Conservation (phyloP, 2,797 vertebrate species). For the Gastrophryne carolinensis region DNA sequence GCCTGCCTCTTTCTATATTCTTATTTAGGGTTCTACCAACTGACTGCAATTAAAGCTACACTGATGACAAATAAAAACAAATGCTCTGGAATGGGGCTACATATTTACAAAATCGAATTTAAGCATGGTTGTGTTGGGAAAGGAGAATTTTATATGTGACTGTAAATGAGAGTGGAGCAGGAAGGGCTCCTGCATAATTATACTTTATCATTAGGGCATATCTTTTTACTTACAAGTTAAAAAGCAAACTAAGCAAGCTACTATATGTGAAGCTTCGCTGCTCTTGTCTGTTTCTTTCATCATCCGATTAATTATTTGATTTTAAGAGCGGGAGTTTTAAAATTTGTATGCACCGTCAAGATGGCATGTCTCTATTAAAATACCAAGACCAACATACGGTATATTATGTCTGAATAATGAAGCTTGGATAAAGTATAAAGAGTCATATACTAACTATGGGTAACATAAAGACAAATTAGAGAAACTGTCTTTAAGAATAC, state of each 20-base stretch:
- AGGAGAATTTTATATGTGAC: constrained; percentile 39
- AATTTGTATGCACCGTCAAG: background rate
- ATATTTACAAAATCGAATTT: constrained; percentile 47
- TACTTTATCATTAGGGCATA: constrained; percentile 32
- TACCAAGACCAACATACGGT: too few species aligned
- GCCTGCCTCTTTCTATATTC: constrained; percentile 37
- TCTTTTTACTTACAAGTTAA: constrained; percentile 36
- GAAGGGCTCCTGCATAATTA: constrained; percentile 45
- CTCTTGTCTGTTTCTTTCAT: background rate
- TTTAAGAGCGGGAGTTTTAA: background rate
- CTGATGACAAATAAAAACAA: constrained; percentile 53
- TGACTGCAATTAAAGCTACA: constrained; percentile 50
- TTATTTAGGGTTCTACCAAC: constrained; percentile 50
- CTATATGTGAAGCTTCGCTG: background rate
- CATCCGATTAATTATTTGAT: background rate
- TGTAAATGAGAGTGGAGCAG: constrained; percentile 37
- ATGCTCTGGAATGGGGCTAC: constrained; percentile 33
- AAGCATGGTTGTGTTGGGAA: constrained; percentile 39
- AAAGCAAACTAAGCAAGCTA: constrained; percentile 11
- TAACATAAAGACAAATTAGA: background rate
- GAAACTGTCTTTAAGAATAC: background rate
- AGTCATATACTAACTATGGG: background rate
- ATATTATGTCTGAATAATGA: too few species aligned
- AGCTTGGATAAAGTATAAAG: background rate
- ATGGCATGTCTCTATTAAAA: background rate